Evolutionary conservation across 2,797 vertebrate genomes (phyloP).

Genomic region (Sarcophilus harrisii): DNA sequence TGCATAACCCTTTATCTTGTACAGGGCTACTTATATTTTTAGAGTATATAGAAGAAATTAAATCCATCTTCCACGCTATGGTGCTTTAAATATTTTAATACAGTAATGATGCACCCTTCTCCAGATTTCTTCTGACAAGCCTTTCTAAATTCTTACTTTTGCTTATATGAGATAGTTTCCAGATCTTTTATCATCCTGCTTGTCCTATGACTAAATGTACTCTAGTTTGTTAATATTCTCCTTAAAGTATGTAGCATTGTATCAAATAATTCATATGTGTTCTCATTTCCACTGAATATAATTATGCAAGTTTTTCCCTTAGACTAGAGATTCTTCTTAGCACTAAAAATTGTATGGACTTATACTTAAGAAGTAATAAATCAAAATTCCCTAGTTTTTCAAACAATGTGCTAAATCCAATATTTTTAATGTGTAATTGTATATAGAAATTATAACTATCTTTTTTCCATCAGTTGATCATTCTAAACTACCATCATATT

Average conservation of each 20-base stretch:
- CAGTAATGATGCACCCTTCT: background rate
- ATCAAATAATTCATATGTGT: background rate
- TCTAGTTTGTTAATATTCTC: background rate
- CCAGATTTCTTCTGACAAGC: background rate
- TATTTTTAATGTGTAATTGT: background rate
- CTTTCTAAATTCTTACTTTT: background rate
- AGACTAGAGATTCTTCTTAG: background rate
- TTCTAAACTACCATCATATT: background rate
- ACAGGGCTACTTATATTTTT: conserved; percentile 8
- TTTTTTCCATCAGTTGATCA: conserved; percentile 22
- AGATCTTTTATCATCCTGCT: background rate
- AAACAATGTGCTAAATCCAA: background rate
- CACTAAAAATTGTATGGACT: background rate
- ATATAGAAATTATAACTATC: conserved; percentile 32
- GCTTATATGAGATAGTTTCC: background rate
- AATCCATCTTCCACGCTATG: background rate
- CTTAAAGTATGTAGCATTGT: background rate
- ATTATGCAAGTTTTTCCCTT: background rate
- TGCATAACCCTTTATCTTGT: background rate
- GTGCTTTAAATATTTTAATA: conserved; percentile 21
- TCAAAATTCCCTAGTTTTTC: background rate
- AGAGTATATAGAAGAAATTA: background rate
- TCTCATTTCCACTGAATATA: background rate
- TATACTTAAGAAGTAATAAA: background rate
- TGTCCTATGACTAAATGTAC: background rate